Evolutionary conservation across 2,113 vertebrate genomes (phyloP), one percentile per base, ranked within the genome.

Genomic region (Platysteira castanea): DNA sequence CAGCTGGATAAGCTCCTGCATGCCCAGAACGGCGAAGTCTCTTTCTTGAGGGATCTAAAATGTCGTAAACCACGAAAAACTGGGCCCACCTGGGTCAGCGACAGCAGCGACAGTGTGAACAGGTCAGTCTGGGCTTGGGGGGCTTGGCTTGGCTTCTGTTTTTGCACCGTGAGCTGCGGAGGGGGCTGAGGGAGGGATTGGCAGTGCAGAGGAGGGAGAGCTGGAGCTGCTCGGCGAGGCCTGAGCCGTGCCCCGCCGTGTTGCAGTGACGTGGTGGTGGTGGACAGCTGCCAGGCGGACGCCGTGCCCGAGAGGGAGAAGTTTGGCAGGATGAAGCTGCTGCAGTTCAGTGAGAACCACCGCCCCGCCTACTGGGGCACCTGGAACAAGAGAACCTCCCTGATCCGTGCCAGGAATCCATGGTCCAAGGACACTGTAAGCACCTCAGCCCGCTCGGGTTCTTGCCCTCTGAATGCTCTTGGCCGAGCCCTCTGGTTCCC

Each of bases 291-390:
- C 73, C 97, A 98, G 87, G n/a, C 95, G 2, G 98, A 98, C 0
- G 95, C 88, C 1, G 96, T 98, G 33, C 98, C 99, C 0, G 98
- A 99, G 23, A 97, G 98, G 49, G 97, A 93, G 84, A 98, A 89
- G 56, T 98, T 98, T 3, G 99, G 99, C 31, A 97, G 98, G 35
- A 99, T 99, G 99, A 99, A 99, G 89, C 98, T 99, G 6, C 97
- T 99, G 70, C 99, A 99, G 97, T 99, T 99, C 75, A 98, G 97
- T 19, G 98, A 98, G 94, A 99, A 99, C 52, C 98, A 99, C 92
- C 99, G 99, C 24, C 99, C 99, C 30, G 99, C 99, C 0, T 99
- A 99, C 97, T 99, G 99, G 99, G 99, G 99, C 28, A 99, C 99
- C 0, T 99, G 99, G 98, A 99, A 99, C 77, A 99, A 98, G 97